Conservation (phyloP, 2,888 invertebrate species). For the Drosophila ezoana region DNA sequence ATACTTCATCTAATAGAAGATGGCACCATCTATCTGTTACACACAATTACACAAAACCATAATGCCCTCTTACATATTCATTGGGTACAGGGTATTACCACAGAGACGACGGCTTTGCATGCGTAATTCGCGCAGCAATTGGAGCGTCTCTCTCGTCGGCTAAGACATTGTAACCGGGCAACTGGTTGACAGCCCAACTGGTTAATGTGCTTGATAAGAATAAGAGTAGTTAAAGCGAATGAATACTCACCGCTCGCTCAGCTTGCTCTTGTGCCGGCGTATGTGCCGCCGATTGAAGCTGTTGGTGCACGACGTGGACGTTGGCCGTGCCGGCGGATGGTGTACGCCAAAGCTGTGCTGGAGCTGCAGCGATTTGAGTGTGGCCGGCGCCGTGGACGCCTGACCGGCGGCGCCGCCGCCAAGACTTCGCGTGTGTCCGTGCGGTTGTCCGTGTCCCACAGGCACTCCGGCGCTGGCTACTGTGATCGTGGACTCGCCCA, state of each 20-base stretch:
- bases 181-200: constrained; percentile 19
- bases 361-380: constrained; percentile 76
- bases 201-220: constrained; percentile 40
- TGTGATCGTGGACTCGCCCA: constrained; percentile 81
- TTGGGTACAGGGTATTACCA: neutral
- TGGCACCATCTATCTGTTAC: too few species aligned
- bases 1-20: too few species aligned
- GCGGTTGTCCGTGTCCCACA: constrained; percentile 36
- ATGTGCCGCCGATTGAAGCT: constrained; percentile 84
- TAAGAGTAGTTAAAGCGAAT: constrained; percentile 13
- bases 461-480: constrained; percentile 79
- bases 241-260: constrained; percentile 83
- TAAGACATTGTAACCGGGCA: constrained; percentile 14
- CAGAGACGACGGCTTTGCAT: constrained; percentile 31
- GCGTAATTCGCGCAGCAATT: constrained; percentile 37
- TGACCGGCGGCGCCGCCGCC: constrained; percentile 34
- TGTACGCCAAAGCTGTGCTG: constrained; percentile 71
- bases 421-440: constrained; percentile 16
- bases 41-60: neutral
- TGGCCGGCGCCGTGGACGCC: constrained; percentile 69
- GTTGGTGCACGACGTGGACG: constrained; percentile 84
- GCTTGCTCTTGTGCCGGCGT: constrained; percentile 84
- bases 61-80: neutral
- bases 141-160: constrained; percentile 5
- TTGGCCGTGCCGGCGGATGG: constrained; percentile 81